Conservation (phyloP, 2,113 vertebrate species). For the Neolamprologus cancellatus region DNA sequence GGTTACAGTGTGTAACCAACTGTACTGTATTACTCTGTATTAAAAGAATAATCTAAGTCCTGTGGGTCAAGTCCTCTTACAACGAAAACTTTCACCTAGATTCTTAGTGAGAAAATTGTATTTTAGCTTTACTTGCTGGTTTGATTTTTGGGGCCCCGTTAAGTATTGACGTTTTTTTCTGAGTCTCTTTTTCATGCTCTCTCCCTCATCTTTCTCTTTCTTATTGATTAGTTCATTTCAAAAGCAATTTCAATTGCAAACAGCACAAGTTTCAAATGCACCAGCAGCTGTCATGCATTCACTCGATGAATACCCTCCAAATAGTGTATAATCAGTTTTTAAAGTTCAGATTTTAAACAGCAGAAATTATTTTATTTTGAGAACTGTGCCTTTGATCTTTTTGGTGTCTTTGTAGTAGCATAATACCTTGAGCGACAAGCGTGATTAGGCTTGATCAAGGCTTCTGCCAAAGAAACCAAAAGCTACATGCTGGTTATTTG, state of each 20-base stretch:
- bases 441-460: background rate
- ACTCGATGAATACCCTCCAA: background rate
- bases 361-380: background rate
- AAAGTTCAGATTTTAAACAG: background rate
- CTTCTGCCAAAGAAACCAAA: background rate
- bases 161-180: background rate
- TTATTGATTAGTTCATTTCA: background rate
- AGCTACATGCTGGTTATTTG: background rate
- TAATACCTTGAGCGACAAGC: background rate
- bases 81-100: background rate
- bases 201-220: background rate
- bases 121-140: background rate
- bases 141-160: background rate
- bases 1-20: background rate
- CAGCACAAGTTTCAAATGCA: background rate
- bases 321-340: background rate
- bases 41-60: background rate
- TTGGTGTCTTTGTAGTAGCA: background rate
- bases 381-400: background rate
- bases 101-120: background rate
- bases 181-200: background rate
- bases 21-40: background rate
- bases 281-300: background rate
- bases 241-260: background rate
- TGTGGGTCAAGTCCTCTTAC: background rate